Percentiles rank a stretch among this genome's conserved stretches.
These are phyloP conservation scores for Ephialtes manifestator DNA, from an alignment of 2,888 invertebrate genomes.

Conservation along the genomic window DNA sequence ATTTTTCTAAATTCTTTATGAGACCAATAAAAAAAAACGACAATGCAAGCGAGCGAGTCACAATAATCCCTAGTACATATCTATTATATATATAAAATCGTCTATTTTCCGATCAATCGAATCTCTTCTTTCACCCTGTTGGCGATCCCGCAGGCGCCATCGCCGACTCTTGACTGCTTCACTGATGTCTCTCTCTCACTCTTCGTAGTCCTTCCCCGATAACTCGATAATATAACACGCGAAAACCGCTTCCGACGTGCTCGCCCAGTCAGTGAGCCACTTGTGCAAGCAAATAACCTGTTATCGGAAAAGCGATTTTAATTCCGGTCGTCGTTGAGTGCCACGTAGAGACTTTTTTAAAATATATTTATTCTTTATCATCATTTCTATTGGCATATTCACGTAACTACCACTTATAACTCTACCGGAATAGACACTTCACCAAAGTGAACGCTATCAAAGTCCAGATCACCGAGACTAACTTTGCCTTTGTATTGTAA, in stretches of 20 bases:
- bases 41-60: too few relatives aligned
- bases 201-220: conserved; percentile 77
- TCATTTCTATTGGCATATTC: background rate
- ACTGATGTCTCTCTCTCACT: conserved; percentile 64
- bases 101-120: conserved; percentile 44
- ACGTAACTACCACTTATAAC: too few relatives aligned
- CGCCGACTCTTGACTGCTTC: conserved; percentile 39
- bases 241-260: conserved; percentile 83
- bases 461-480: too few relatives aligned
- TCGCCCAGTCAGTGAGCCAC: conserved; percentile 83
- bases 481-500: too few relatives aligned
- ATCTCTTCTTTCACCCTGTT: conserved; percentile 11
- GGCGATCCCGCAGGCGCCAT: conserved; percentile 34
- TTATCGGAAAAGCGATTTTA: conserved; percentile 84
- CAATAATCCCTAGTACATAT: too few relatives aligned
- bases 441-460: too few relatives aligned
- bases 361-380: conserved; percentile 1
- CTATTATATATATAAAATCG: conserved; percentile 48
- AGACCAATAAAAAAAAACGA: too few relatives aligned
- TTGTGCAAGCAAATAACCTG: conserved; percentile 84
- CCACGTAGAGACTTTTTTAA: background rate
- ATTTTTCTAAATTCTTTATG: too few relatives aligned
- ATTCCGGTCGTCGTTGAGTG: conserved; percentile 73
- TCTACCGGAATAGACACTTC: too few relatives aligned
- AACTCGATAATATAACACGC: conserved; percentile 84